Base-by-base conservation (phyloP, 2,797 vertebrate species). In the Chaunax sp. region DNA sequence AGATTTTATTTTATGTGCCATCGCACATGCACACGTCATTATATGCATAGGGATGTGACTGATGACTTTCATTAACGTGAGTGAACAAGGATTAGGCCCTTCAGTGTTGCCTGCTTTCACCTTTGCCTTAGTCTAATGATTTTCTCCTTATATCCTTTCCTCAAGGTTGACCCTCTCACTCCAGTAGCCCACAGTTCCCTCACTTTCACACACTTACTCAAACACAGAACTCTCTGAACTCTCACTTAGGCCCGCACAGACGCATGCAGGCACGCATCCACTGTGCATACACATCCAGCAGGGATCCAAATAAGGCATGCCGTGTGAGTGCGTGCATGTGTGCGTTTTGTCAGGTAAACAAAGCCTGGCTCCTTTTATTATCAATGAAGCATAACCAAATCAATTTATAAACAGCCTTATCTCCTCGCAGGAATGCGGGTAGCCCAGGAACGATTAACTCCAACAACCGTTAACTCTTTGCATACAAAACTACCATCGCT, bases 361-460 rank as follows among this genome's bases (percentile, higher is more conserved):
- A 91, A 91, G 86, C 88, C 81, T 50, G 85, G 85, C 88, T 87
- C 85, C 82, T 92, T 90, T 93, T 92, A 91, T 88, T 91, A 90
- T 92, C 91, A 90, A 83, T 85, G 89, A 90, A 92, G 91, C 92
- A 88, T 90, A 90, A 91, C 90, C 75, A 86, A 92, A 93, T 94
- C 90, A 91, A 92, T 93, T 91, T 91, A 89, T 90, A 93, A 93
- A 92, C 90, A 84, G 80, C 81, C 87, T 93, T 93, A 93, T 93
- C 88, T 91, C 82, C 81, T 85, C 82, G 55, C 70, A 84, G 84
- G 80, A 89, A 84, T 23, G 74, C 52, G 44, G 60, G 60, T 85
- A 78, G 83, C 83, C 80, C 73, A 68, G 78, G 72, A 87, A 84
- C 78, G 81, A 91, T 90, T 89, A 91, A 87, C 85, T 85, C 77